phyloP scores from a whole-genome alignment of 2,113 vertebrate species.

The Phrynosoma blainvillii region DNA sequence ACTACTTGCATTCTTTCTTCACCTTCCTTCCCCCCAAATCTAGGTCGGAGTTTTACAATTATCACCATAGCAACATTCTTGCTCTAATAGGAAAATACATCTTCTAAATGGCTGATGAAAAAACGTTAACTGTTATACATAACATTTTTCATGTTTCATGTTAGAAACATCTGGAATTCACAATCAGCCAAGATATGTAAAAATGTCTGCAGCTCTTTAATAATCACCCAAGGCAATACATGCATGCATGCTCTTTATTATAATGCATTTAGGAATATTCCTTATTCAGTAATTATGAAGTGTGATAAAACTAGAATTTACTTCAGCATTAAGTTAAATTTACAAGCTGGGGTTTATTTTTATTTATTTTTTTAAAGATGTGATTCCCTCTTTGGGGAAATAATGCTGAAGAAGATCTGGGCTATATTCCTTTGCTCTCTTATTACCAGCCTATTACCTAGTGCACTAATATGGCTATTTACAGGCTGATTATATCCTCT shows the following conservation, averaged over 20 bases:
- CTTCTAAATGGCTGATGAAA: constrained; percentile 76
- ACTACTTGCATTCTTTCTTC: constrained; percentile 61
- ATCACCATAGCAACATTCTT: constrained; percentile 78
- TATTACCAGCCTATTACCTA: constrained; percentile 76
- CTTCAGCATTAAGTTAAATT: constrained; percentile 59
- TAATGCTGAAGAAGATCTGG: constrained; percentile 61
- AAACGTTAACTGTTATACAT: constrained; percentile 73
- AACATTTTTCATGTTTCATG: constrained; percentile 80
- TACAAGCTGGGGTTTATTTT: constrained; percentile 50
- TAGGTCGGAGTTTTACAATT: constrained; percentile 75
- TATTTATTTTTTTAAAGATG: constrained; percentile 31
- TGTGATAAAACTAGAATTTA: constrained; percentile 65
- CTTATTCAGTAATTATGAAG: constrained; percentile 60
- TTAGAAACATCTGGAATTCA: constrained; percentile 79
- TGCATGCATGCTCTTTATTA: constrained; percentile 66
- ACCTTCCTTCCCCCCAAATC: constrained; percentile 41
- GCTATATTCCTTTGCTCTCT: constrained; percentile 54
- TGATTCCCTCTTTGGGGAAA: constrained; percentile 55
- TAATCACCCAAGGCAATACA: constrained; percentile 72
- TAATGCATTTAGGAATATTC: constrained; percentile 67
- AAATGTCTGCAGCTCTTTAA: constrained; percentile 72
- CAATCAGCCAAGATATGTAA: constrained; percentile 72
- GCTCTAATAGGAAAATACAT: constrained; percentile 77
- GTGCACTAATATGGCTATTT: constrained; percentile 83
- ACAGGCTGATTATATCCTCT: constrained; percentile 94